Evolutionary conservation across 2,888 invertebrate species (phyloP).

Genomic region (Osmoderma eremita): DNA sequence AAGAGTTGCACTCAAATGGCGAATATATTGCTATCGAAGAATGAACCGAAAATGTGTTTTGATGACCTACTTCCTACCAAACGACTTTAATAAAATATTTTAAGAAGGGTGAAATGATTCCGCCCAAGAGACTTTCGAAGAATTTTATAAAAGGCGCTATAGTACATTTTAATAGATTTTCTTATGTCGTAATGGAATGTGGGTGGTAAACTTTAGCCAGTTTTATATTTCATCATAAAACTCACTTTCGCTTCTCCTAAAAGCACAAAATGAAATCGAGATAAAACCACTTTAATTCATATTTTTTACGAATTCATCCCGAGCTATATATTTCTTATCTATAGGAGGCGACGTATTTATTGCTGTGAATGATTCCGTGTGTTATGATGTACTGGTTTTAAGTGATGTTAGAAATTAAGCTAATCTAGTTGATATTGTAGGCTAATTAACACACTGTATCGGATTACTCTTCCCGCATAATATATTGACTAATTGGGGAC

Average conservation of each 20-base stretch:
- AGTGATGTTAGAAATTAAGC: too few relatives aligned
- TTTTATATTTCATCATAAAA: conserved; percentile 30
- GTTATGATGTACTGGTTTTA: too few relatives aligned
- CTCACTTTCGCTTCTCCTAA: conserved; percentile 22
- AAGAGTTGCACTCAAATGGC: not conserved
- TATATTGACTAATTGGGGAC: too few relatives aligned
- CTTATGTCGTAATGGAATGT: conserved; percentile 34
- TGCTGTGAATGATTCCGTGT: too few relatives aligned
- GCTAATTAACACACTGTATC: too few relatives aligned
- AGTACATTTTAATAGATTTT: conserved; percentile 33
- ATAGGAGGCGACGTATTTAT: too few relatives aligned
- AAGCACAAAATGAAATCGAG: not conserved
- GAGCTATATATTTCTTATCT: too few relatives aligned
- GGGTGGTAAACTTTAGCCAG: conserved; percentile 24
- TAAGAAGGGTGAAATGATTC: conserved; percentile 24
- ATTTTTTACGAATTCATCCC: not conserved
- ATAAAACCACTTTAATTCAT: conserved; percentile 5
- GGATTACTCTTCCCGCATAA: too few relatives aligned
- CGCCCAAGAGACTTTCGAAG: conserved; percentile 7
- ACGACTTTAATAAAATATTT: conserved; percentile 35
- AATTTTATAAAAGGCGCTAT: conserved; percentile 23
- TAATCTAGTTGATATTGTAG: too few relatives aligned
- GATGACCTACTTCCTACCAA: conserved; percentile 28
- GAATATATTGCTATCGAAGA: conserved; percentile 24
- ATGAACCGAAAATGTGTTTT: conserved; percentile 20